Evolutionary conservation across 2,888 invertebrate genomes (phyloP).

Genomic region (Alentia gelatinosa): DNA sequence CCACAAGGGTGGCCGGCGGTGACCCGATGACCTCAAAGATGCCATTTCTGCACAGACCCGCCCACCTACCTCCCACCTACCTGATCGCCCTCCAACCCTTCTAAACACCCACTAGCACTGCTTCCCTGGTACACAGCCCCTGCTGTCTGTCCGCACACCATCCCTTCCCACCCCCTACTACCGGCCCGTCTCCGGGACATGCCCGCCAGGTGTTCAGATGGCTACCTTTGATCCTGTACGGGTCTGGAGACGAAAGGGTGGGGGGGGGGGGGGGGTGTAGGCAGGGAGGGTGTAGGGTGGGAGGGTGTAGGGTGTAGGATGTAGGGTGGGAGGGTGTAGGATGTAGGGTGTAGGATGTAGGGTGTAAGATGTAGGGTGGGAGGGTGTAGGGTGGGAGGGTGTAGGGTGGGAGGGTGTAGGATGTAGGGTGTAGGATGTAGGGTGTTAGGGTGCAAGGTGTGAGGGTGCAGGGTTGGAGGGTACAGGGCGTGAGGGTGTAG

Average conservation of each 20-base stretch:
- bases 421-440: too few relatives aligned
- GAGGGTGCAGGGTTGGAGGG: too few relatives aligned
- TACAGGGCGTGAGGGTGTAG: too few relatives aligned
- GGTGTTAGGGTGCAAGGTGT: too few relatives aligned
- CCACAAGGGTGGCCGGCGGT: neutral
- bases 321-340: too few relatives aligned
- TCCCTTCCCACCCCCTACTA: neutral
- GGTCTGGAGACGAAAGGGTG: neutral
- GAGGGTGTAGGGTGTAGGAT: too few relatives aligned
- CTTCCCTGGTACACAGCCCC: neutral
- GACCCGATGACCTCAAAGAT: conserved; percentile 5
- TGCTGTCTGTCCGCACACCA: neutral
- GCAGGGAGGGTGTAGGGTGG: neutral
- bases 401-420: too few relatives aligned
- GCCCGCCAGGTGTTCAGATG: neutral
- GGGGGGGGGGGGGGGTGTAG: neutral
- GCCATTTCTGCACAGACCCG: neutral
- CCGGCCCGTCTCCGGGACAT: neutral
- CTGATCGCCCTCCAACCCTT: neutral
- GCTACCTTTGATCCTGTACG: neutral
- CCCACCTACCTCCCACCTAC: neutral
- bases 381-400: too few relatives aligned
- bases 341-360: too few relatives aligned
- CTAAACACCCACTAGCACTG: neutral
- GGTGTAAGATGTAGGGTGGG: too few relatives aligned